Base-by-base conservation (phyloP, 2,888 invertebrate species). In the Parnassius orleans region DNA sequence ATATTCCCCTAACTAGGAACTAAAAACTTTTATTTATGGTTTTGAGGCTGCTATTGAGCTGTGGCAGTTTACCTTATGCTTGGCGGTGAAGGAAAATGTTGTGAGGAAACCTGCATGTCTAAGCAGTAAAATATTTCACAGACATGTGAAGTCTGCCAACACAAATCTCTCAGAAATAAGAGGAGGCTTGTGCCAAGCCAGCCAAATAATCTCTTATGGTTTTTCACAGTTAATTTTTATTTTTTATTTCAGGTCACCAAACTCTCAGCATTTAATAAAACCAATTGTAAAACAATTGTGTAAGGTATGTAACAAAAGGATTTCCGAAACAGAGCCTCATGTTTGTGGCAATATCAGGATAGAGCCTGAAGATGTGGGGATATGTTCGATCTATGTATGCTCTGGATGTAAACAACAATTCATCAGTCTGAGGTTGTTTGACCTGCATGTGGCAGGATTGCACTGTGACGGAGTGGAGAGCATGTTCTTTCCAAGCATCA, bases 241-340 rank as follows among this genome's bases (percentile, higher is more conserved):
- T 7, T 33, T 33, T 33, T 19, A 57, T 78, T 76, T 2, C 78
- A 86, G 84, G 0, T 14, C 69, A 9, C 64, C 76, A 2, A 72
- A 75, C 41, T 77, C 80, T 0, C 64, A 73, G 0, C 63, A 67
- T 0, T 48, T 82, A 1, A 74, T 86, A 3, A 76, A 79, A 33
- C 87, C 87, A 0, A 68, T 81, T 2, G 69, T 75, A 1, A 64
- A 79, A 2, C 83, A 85, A 52, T 62, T 66, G 0, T 84, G 82
- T 52, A 12, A 64, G 0, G 64, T 68, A 9, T 84, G 84, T 59
- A 69, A 72, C 3, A 63, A 65, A 9, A 63, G 65, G 3, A 70
- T 77, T 0, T 63, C 66, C 0, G 52, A 70, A 0, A 61, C 61
- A 0, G 58, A 65, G 0, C 0, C 74, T 61, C 44, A 66, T 33